A percentile compares a stretch with the other conserved stretches of the same genome.
Evolutionary conservation across 2,113 vertebrate genomes (phyloP).

Genomic region (Xenopus laevis): DNA sequence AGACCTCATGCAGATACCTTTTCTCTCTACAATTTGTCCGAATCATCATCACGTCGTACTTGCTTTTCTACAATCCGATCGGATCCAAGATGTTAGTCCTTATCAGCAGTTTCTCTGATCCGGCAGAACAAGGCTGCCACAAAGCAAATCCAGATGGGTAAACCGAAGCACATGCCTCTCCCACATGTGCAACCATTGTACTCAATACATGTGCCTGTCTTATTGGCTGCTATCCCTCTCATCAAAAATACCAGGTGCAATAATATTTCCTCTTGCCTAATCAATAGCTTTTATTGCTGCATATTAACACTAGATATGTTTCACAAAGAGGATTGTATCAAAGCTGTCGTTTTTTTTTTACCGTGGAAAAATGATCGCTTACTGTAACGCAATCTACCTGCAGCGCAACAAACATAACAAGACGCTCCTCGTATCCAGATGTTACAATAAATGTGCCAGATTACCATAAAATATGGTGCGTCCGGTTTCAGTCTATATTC

Average conservation of each 20-base stretch:
- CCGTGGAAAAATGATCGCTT: slow-evolving; percentile 3
- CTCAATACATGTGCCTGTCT: slow-evolving; percentile 1
- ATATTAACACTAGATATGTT: slow-evolving; percentile 43
- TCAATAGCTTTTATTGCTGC: slow-evolving; percentile 29
- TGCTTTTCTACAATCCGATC: background rate
- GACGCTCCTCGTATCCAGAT: slow-evolving; percentile 8
- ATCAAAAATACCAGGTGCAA: slow-evolving; percentile 41
- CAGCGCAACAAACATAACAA: slow-evolving; percentile 18
- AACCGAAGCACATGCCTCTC: slow-evolving; percentile 65
- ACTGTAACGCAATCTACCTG: slow-evolving; percentile 27
- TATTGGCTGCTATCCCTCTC: slow-evolving; percentile 33
- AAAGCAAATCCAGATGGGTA: slow-evolving; percentile 69
- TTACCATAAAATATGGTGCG: background rate
- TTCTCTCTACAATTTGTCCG: background rate
- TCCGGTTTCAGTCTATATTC: background rate
- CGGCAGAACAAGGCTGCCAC: slow-evolving; percentile 58
- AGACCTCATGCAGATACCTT: background rate
- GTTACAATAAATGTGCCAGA: background rate
- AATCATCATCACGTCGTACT: background rate
- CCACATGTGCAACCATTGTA: slow-evolving; percentile 1
- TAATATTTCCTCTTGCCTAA: slow-evolving; percentile 33
- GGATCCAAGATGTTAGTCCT: slow-evolving; percentile 58
- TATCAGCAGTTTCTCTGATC: slow-evolving; percentile 69
- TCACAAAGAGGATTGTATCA: slow-evolving; percentile 33
- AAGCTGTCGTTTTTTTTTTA: slow-evolving; percentile 25